Evolutionary conservation across 2,888 invertebrate genomes (phyloP).

Genomic region (Lissonota sp.): DNA sequence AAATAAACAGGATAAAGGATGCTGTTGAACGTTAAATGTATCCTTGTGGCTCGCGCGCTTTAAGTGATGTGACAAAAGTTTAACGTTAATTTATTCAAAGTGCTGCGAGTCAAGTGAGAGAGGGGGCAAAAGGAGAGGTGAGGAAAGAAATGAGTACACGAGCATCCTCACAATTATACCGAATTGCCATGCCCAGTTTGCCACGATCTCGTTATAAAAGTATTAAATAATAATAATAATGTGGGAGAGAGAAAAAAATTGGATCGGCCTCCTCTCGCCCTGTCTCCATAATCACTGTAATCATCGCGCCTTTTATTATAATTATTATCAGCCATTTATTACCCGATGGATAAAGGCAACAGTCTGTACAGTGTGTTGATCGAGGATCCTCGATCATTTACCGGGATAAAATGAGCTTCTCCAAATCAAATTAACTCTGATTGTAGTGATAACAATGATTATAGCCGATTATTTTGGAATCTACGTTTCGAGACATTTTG

Average conservation of each 20-base stretch:
- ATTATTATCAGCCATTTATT: conserved; percentile 75
- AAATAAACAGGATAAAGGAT: conserved; percentile 2
- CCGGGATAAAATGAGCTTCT: conserved; percentile 56
- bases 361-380: conserved; percentile 5
- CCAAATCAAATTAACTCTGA: conserved; percentile 79
- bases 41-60: conserved; percentile 19
- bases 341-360: conserved; percentile 59
- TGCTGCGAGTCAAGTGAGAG: conserved; percentile 38
- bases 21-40: conserved; percentile 46
- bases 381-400: conserved; percentile 46
- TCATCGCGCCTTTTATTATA: conserved; percentile 76
- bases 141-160: conserved; percentile 34
- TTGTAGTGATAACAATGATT: conserved; percentile 73
- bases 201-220: background rate
- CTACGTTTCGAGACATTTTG: conserved; percentile 1
- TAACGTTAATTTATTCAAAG: conserved; percentile 73
- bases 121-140: conserved; percentile 48
- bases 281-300: conserved; percentile 76
- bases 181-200: conserved; percentile 10
- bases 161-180: conserved; percentile 42
- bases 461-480: conserved; percentile 72
- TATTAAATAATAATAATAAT: conserved; percentile 25
- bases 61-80: conserved; percentile 72
- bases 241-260: conserved; percentile 3
- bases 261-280: conserved; percentile 58